Evolutionary conservation across 2,113 vertebrate species (phyloP).

Genomic region (Australoheros scitulus): DNA sequence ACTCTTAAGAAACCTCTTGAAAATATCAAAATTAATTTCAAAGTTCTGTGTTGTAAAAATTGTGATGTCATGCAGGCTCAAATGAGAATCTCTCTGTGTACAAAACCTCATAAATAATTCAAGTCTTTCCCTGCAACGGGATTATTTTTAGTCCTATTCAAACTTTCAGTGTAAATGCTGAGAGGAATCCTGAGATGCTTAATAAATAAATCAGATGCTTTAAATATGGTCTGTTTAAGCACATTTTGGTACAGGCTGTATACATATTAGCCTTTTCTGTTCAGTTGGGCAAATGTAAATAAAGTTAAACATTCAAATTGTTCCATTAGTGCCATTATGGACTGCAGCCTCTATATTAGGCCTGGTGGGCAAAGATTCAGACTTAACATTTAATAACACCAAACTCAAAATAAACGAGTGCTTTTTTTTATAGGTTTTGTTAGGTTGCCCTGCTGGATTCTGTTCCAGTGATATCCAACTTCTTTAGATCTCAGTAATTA

Average conservation of each 20-base stretch:
- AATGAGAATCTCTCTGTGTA: not conserved
- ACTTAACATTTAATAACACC: too few relatives aligned
- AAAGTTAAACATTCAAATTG: too few relatives aligned
- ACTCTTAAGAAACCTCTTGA: not conserved
- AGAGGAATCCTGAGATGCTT: not conserved
- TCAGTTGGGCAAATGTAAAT: too few relatives aligned
- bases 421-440: not conserved
- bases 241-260: not conserved
- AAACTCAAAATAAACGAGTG: too few relatives aligned
- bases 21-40: not conserved
- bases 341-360: too few relatives aligned
- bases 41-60: not conserved
- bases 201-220: not conserved
- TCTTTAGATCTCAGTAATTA: not conserved
- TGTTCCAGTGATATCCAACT: not conserved
- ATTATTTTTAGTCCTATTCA: slow-evolving; percentile 33
- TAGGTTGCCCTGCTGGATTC: not conserved
- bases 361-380: too few relatives aligned
- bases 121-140: not conserved
- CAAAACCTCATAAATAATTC: slow-evolving; percentile 26
- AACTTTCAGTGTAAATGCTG: not conserved
- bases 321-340: too few relatives aligned
- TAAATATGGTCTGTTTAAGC: not conserved
- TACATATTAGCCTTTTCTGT: not conserved
- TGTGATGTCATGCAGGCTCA: not conserved